phyloP scores from a whole-genome alignment of 2,113 vertebrate genomes.

The Leptobrachium leishanense region DNA sequence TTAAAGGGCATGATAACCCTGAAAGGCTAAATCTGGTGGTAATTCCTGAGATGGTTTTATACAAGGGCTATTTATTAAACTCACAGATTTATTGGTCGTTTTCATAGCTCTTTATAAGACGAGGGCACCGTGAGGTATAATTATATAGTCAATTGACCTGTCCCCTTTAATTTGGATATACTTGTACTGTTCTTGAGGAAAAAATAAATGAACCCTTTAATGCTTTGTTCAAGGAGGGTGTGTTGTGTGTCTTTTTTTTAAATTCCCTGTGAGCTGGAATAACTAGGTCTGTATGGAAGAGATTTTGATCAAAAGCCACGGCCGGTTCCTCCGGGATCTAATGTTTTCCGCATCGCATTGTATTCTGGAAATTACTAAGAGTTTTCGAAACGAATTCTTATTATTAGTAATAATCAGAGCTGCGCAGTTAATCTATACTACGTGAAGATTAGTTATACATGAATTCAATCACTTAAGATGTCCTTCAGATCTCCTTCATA shows the following conservation, averaged over 20 bases:
- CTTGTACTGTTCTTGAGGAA: background rate
- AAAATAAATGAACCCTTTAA: background rate
- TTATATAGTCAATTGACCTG: background rate
- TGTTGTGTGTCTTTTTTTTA: background rate
- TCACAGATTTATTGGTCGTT: too few species aligned
- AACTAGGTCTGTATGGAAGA: background rate
- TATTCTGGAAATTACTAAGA: background rate
- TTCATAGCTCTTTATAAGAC: too few species aligned
- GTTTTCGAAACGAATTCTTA: background rate
- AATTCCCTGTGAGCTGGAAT: background rate
- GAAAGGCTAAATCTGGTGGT: too few species aligned
- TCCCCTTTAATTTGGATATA: background rate
- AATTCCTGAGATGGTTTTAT: too few species aligned
- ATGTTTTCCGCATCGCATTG: background rate
- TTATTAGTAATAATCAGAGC: slow-evolving; percentile 11
- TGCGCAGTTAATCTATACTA: background rate
- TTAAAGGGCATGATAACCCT: too few species aligned
- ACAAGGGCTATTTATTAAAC: too few species aligned
- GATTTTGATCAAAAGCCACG: background rate
- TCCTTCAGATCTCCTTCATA: background rate
- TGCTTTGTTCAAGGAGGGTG: background rate
- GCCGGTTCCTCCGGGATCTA: background rate
- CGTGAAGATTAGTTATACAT: background rate
- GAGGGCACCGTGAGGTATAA: too few species aligned
- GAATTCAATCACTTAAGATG: background rate